Conservation (phyloP, 2,113 vertebrate species). For the Leptodactylus fuscus region DNA sequence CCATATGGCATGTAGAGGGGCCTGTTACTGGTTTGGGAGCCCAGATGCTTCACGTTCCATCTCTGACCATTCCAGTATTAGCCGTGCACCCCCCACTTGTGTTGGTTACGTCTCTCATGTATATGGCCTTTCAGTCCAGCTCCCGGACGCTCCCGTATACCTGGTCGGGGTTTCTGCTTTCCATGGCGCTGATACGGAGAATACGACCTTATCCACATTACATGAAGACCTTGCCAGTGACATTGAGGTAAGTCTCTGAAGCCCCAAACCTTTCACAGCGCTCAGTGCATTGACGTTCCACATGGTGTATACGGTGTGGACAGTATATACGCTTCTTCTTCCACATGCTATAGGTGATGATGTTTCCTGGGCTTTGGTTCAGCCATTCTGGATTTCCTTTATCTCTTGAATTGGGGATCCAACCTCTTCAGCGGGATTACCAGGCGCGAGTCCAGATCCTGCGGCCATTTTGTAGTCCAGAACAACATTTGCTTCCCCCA, state of each 20-base stretch:
- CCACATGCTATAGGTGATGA: conserved; percentile 70
- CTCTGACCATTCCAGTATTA: too few relatives aligned
- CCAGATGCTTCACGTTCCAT: too few relatives aligned
- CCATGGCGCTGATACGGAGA: conserved; percentile 62
- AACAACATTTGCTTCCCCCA: conserved; percentile 74
- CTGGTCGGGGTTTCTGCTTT: conserved; percentile 72
- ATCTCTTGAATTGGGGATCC: conserved; percentile 74
- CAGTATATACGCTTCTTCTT: background rate
- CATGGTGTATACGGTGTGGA: too few relatives aligned
- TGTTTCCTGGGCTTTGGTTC: conserved; percentile 82
- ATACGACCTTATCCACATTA: conserved; percentile 58
- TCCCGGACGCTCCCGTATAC: conserved; percentile 69
- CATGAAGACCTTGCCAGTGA: conserved; percentile 60
- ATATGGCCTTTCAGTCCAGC: conserved; percentile 63
- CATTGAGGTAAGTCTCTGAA: conserved; percentile 71
- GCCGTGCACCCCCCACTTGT: too few relatives aligned
- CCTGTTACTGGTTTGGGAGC: too few relatives aligned
- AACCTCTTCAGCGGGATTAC: conserved; percentile 66
- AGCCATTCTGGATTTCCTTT: conserved; percentile 75
- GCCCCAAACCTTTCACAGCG: background rate
- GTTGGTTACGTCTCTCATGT: too few relatives aligned
- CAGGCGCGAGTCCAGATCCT: conserved; percentile 76
- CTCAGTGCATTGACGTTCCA: too few relatives aligned
- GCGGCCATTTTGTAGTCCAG: conserved; percentile 76
- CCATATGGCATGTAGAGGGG: too few relatives aligned